Conservation (phyloP, 2,797 vertebrate species). For the Trichosurus vulpecula region DNA sequence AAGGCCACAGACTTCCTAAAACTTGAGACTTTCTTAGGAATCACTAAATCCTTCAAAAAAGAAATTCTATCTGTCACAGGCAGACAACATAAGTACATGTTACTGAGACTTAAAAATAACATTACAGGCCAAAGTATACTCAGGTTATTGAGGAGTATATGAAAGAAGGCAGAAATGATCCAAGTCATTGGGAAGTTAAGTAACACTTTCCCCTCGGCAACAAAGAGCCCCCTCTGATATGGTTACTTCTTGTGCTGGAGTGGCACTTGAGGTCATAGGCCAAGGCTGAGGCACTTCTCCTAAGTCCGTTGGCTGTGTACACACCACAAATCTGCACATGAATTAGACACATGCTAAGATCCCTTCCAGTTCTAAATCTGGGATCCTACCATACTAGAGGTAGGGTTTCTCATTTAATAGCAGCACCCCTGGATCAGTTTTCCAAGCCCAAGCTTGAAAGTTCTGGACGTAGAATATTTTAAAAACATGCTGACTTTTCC, state of each 20-base stretch:
- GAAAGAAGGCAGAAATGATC: not conserved
- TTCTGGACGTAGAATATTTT: not conserved
- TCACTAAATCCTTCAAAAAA: slow-evolving; percentile 19
- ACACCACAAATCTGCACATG: not conserved
- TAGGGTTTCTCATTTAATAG: not conserved
- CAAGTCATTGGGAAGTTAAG: slow-evolving; percentile 4
- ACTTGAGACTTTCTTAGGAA: slow-evolving; percentile 10
- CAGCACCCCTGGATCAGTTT: not conserved
- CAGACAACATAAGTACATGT: slow-evolving; percentile 17
- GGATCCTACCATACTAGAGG: not conserved
- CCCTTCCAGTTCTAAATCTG: not conserved
- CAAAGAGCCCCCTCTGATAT: not conserved
- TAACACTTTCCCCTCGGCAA: not conserved
- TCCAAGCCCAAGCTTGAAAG: slow-evolving; percentile 6
- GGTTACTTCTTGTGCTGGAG: not conserved
- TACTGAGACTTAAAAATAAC: slow-evolving; percentile 1
- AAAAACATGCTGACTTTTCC: slow-evolving; percentile 30
- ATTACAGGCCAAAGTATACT: slow-evolving; percentile 12
- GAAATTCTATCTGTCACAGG: not conserved
- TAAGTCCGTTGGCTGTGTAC: not conserved
- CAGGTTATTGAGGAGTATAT: slow-evolving; percentile 3
- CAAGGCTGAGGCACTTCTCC: too few relatives aligned
- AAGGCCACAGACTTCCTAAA: not conserved
- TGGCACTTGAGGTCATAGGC: not conserved
- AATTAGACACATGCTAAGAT: not conserved